Evolutionary conservation across 2,888 invertebrate genomes (phyloP).

Genomic region (Allacma fusca): DNA sequence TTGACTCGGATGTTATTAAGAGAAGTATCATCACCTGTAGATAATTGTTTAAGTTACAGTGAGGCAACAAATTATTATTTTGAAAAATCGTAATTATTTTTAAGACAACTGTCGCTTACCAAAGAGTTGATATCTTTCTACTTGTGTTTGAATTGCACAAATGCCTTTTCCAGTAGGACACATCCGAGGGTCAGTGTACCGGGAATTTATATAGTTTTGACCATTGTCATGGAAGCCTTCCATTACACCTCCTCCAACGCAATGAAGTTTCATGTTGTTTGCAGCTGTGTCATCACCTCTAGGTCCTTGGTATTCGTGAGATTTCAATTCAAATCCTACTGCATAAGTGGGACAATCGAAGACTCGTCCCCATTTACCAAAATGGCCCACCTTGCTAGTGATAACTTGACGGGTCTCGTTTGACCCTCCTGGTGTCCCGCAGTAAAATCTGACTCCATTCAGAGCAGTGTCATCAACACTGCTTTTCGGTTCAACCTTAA

Average conservation of each 20-base stretch:
- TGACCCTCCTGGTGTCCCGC: neutral
- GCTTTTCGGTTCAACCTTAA: slow-evolving; percentile 49
- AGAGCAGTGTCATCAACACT: slow-evolving; percentile 53
- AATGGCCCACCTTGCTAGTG: slow-evolving; percentile 40
- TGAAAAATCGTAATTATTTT: neutral
- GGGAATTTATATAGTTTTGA: slow-evolving; percentile 37
- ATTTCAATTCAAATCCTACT: slow-evolving; percentile 51
- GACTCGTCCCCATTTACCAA: slow-evolving; percentile 35
- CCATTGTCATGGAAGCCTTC: slow-evolving; percentile 51
- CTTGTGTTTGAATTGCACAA: slow-evolving; percentile 55
- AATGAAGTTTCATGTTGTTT: slow-evolving; percentile 47
- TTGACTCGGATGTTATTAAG: slow-evolving; percentile 50
- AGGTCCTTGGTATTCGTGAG: slow-evolving; percentile 51
- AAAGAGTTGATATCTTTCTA: slow-evolving; percentile 51
- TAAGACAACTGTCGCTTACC: slow-evolving; percentile 33
- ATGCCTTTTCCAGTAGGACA: slow-evolving; percentile 47
- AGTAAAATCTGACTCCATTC: slow-evolving; percentile 51
- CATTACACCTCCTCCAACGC: slow-evolving; percentile 45
- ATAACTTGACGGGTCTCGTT: slow-evolving; percentile 13
- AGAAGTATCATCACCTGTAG: slow-evolving; percentile 50
- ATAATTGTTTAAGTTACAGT: slow-evolving; percentile 13
- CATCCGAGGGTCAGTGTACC: slow-evolving; percentile 45
- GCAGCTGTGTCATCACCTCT: slow-evolving; percentile 52
- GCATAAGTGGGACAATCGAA: slow-evolving; percentile 42
- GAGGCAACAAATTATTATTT: neutral